A percentile compares a stretch with the other conserved stretches of the same genome.
Conservation (phyloP, 1,140 invertebrate genomes). For the Drosophila pruinosa region DNA sequence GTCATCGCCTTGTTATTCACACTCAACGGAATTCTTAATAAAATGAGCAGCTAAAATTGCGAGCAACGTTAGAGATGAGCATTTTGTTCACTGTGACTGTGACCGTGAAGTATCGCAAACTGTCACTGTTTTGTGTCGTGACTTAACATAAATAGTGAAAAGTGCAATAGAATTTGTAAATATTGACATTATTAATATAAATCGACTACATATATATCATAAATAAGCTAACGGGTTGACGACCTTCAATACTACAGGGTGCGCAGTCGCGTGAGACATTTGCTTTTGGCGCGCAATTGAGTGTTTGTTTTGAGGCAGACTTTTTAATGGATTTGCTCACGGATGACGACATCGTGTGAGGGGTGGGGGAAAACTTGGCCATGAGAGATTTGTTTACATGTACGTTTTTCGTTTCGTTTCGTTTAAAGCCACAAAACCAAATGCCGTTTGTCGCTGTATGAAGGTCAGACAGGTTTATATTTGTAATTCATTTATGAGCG, state of each 20-base stretch:
- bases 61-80: constrained; percentile 43
- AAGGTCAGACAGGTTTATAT: constrained; percentile 55
- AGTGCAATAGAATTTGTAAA: neutral
- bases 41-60: constrained; percentile 24
- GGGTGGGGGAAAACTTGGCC: constrained; percentile 20
- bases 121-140: neutral
- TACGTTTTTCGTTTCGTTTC: constrained; percentile 19
- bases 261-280: neutral
- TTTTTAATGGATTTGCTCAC: constrained; percentile 33
- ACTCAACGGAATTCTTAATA: constrained; percentile 49
- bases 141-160: neutral
- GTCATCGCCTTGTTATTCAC: constrained; percentile 68
- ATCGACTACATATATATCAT: no score
- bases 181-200: no score
- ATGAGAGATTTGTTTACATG: constrained; percentile 45
- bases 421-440: constrained; percentile 33
- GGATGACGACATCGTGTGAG: constrained; percentile 62
- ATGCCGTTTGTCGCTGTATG: constrained; percentile 28
- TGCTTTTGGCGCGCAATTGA: constrained; percentile 29
- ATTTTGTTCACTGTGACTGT: neutral
- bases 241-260: constrained; percentile 1
- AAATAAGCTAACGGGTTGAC: neutral
- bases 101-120: neutral
- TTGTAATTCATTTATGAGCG: constrained; percentile 45
- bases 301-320: constrained; percentile 18